phyloP scores from a whole-genome alignment of 2,797 vertebrate species.

The Graptemys geographica region DNA sequence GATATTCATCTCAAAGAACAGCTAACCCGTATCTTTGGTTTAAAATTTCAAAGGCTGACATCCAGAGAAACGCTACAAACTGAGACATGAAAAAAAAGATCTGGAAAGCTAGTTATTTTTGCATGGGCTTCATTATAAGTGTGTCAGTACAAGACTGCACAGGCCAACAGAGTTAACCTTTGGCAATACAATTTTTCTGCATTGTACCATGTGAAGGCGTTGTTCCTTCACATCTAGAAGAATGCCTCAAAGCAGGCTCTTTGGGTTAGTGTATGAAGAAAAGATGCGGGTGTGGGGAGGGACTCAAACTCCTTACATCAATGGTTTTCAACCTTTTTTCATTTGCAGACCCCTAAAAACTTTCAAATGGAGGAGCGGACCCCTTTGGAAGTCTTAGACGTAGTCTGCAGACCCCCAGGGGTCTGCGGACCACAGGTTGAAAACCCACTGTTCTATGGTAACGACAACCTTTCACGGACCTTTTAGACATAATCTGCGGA shows the following conservation, averaged over 20 bases:
- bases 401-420: too few relatives aligned
- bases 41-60: background rate
- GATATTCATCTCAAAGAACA: background rate
- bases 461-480: too few relatives aligned
- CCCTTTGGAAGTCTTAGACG: background rate
- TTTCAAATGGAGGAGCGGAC: background rate
- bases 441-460: too few relatives aligned
- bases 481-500: too few relatives aligned
- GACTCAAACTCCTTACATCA: background rate
- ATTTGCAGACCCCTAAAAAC: background rate
- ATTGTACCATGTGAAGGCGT: background rate
- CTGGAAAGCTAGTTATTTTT: background rate
- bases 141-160: background rate
- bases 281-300: background rate
- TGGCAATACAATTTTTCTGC: background rate
- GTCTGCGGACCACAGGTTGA: too few relatives aligned
- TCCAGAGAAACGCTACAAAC: background rate
- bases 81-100: fast-evolving
- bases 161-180: background rate
- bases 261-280: background rate
- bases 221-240: background rate
- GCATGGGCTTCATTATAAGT: background rate
- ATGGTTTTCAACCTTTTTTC: background rate
- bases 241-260: background rate
- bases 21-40: background rate